Evolutionary conservation across 2,888 invertebrate genomes (phyloP).

Genomic region (Dendrolimus pini): DNA sequence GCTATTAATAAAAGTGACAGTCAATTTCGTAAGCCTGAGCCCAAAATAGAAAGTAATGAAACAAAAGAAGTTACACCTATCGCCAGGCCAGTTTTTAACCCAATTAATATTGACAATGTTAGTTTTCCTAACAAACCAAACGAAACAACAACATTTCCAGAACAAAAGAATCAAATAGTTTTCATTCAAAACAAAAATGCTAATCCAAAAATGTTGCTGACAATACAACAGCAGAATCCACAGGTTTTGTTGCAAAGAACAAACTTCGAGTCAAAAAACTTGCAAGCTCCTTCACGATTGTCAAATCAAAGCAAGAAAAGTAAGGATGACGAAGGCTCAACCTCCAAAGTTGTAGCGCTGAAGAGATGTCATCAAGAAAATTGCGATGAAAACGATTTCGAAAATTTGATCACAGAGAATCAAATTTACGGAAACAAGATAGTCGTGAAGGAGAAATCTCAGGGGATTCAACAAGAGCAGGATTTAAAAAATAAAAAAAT

Average conservation of each 20-base stretch:
- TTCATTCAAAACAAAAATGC: constrained; percentile 57
- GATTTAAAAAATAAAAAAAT: constrained; percentile 42
- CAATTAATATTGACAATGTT: constrained; percentile 38
- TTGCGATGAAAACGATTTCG: constrained; percentile 71
- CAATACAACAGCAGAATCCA: constrained; percentile 56
- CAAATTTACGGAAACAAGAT: constrained; percentile 75
- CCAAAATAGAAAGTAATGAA: constrained; percentile 33
- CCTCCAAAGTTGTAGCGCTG: constrained; percentile 66
- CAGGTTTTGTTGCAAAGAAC: constrained; percentile 56
- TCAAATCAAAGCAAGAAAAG: constrained; percentile 56
- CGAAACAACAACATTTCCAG: constrained; percentile 37
- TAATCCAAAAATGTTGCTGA: constrained; percentile 56
- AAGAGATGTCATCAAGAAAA: constrained; percentile 68
- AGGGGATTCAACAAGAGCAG: constrained; percentile 57
- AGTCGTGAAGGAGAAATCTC: constrained; percentile 74
- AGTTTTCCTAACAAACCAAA: constrained; percentile 39
- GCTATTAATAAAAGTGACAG: constrained; percentile 48
- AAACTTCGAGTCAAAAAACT: constrained; percentile 62
- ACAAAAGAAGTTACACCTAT: constrained; percentile 23
- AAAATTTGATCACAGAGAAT: constrained; percentile 73
- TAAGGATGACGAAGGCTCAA: constrained; percentile 54
- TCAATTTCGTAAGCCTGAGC: constrained; percentile 43
- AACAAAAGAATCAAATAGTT: constrained; percentile 59
- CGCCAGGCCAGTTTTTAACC: constrained; percentile 38
- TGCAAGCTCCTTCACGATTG: constrained; percentile 68